A percentile compares a stretch with the other conserved stretches of the same genome.
Evolutionary conservation across 2,797 vertebrate species (phyloP).

Genomic region (Gallirallus australis): DNA sequence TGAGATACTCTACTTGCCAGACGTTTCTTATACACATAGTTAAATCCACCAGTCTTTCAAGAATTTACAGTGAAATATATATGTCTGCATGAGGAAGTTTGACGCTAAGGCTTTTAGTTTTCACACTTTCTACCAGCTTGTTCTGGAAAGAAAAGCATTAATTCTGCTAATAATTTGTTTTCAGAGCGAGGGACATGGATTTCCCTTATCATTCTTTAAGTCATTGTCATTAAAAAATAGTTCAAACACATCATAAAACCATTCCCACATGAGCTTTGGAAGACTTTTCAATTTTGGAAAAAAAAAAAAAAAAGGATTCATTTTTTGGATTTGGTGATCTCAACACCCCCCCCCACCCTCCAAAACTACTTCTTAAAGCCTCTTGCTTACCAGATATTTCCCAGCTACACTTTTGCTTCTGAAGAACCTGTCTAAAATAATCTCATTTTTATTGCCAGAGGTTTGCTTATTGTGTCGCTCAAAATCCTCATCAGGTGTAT

Average conservation of each 20-base stretch:
- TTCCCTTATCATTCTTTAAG: not conserved
- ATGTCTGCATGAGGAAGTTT: not conserved
- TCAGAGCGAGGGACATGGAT: not conserved
- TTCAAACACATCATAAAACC: not conserved
- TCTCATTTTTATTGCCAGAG: not conserved
- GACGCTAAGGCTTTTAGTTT: not conserved
- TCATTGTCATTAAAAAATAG: not conserved
- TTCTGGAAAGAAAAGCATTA: not conserved
- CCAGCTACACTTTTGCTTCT: not conserved
- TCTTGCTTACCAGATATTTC: not conserved
- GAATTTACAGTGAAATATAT: not conserved
- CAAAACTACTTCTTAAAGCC: not conserved
- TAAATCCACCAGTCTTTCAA: conserved; percentile 4
- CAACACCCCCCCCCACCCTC: rapidly evolving
- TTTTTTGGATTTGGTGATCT: not conserved
- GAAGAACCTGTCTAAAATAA: not conserved
- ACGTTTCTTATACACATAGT: not conserved
- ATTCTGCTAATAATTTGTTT: not conserved
- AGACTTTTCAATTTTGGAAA: too few relatives aligned
- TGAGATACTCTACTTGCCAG: conserved; percentile 8
- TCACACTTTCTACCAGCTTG: not conserved
- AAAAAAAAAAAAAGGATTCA: too few relatives aligned
- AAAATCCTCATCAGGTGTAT: not conserved
- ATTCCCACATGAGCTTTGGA: not conserved
- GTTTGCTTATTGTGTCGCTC: not conserved